Percentiles rank a stretch among this genome's conserved stretches.
Conservation (phyloP, 1,140 invertebrate genomes). For the Drosophila micromelanica region DNA sequence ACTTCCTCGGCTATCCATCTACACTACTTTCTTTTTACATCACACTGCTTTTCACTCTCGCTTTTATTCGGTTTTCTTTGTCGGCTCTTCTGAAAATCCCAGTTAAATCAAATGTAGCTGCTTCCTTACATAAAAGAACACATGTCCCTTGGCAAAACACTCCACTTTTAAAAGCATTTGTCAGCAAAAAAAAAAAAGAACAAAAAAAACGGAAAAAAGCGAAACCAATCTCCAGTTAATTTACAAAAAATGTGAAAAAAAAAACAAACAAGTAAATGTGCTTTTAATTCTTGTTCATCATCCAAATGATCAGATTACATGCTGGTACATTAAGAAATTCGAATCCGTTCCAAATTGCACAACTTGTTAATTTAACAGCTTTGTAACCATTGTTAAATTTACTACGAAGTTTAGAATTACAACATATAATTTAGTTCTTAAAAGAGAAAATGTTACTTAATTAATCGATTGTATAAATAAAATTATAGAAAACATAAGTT, state of each 20-base stretch:
- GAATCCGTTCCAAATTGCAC: neutral
- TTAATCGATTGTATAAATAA: too few species aligned
- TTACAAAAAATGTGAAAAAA: constrained; percentile 62
- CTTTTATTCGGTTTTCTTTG: constrained; percentile 48
- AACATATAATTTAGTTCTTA: too few species aligned
- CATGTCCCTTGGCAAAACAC: constrained; percentile 68
- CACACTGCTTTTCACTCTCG: constrained; percentile 1
- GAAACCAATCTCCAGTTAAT: constrained; percentile 58
- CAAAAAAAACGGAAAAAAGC: constrained; percentile 37
- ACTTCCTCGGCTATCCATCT: neutral
- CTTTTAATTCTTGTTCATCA: constrained; percentile 26
- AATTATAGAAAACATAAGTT: too few species aligned
- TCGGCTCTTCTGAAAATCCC: constrained; percentile 38
- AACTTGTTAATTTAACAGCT: neutral
- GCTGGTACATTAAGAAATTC: neutral
- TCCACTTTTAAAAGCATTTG: constrained; percentile 74
- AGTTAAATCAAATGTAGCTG: constrained; percentile 62
- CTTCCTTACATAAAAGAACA: constrained; percentile 60
- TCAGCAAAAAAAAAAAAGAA: neutral
- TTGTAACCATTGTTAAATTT: too few species aligned
- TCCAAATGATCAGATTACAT: constrained; percentile 42
- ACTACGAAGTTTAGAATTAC: too few species aligned
- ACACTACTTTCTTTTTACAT: neutral
- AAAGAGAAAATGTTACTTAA: too few species aligned
- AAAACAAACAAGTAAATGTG: constrained; percentile 8